Evolutionary conservation across 2,888 invertebrate species (phyloP).

Genomic region (Apoda limacodes): DNA sequence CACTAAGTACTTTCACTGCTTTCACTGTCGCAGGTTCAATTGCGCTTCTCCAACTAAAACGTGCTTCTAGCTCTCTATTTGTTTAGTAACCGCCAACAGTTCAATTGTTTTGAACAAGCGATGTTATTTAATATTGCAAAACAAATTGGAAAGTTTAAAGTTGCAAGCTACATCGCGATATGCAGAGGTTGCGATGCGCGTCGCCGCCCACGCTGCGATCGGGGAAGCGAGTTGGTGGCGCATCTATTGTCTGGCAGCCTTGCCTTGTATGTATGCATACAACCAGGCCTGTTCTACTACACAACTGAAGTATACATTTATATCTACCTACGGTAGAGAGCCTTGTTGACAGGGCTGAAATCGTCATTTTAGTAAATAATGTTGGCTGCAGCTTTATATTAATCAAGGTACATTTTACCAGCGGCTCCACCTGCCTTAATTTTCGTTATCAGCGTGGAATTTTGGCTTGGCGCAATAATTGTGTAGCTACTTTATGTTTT

Average conservation of each 20-base stretch:
- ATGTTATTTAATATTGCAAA: constrained; percentile 52
- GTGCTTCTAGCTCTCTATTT: constrained; percentile 54
- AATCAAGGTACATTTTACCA: no score
- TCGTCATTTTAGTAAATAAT: no score
- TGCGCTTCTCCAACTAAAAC: constrained; percentile 36
- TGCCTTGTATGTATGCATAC: constrained; percentile 17
- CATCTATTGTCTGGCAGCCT: constrained; percentile 37
- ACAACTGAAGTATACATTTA: no score
- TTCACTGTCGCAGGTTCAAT: constrained; percentile 51
- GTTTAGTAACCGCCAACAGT: constrained; percentile 52
- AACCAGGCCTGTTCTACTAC: no score
- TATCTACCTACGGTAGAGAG: no score
- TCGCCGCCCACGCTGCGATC: neutral
- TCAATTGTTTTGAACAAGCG: constrained; percentile 50
- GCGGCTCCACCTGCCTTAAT: no score
- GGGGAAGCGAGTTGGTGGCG: constrained; percentile 39
- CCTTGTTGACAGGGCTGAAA: no score
- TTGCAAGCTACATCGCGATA: constrained; percentile 17
- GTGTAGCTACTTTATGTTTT: no score
- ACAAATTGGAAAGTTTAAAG: constrained; percentile 56
- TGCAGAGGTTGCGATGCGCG: no score
- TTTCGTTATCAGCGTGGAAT: no score
- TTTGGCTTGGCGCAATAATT: no score
- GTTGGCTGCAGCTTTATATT: no score
- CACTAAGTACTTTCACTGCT: constrained; percentile 65